Evolutionary conservation across 2,888 invertebrate genomes (phyloP).

Genomic region (Rhagonycha fulva): DNA sequence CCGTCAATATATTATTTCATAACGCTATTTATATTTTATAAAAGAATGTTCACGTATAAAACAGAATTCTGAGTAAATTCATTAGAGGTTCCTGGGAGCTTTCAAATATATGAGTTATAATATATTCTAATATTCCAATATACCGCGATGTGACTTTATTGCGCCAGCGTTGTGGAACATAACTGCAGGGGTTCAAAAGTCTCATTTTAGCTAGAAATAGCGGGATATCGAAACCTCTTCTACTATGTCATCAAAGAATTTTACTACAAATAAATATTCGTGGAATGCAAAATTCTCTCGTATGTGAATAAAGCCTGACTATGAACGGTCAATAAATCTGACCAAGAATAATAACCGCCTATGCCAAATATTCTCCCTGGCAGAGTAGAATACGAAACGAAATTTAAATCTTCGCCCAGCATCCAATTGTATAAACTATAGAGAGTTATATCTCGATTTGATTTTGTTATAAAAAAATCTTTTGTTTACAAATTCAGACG

Average conservation of each 20-base stretch:
- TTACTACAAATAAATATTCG: slow-evolving; percentile 36
- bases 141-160: slow-evolving; percentile 31
- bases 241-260: slow-evolving; percentile 34
- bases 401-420: neutral
- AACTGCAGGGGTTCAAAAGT: slow-evolving; percentile 24
- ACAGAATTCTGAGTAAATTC: slow-evolving; percentile 19
- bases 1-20: slow-evolving; percentile 1
- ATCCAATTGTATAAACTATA: neutral
- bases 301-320: slow-evolving; percentile 34
- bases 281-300: slow-evolving; percentile 27
- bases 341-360: slow-evolving; percentile 31
- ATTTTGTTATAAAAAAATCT: neutral
- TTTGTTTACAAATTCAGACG: neutral
- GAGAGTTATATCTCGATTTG: neutral
- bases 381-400: neutral
- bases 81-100: slow-evolving; percentile 17
- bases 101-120: slow-evolving; percentile 24
- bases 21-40: neutral
- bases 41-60: slow-evolving; percentile 1
- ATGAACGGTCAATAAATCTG: slow-evolving; percentile 41
- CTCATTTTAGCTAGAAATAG: slow-evolving; percentile 26
- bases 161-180: slow-evolving; percentile 29
- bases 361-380: slow-evolving; percentile 16
- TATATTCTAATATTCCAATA: slow-evolving; percentile 34
- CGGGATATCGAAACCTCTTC: slow-evolving; percentile 28